Base-by-base conservation (phyloP, 2,113 vertebrate species). In the Steatornis caripensis region DNA sequence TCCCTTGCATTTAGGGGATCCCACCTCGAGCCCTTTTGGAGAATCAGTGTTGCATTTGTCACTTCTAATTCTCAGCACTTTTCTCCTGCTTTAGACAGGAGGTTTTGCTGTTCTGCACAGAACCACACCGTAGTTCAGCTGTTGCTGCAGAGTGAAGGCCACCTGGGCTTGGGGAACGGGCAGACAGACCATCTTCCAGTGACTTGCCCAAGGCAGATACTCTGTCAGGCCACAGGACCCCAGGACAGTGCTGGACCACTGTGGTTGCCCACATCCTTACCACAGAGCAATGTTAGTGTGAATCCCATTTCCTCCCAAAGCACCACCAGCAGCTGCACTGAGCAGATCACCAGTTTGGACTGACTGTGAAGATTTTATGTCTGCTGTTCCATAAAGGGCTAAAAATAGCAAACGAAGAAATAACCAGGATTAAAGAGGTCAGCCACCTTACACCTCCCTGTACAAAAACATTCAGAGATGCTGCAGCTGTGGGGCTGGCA, bases 211-310 rank as follows among this genome's bases (percentile, higher is more conserved):
- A 72, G 71, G 22, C 55, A 88, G 54, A 12, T 30, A 24, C 27
- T 45, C 75, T 22, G 37, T 14, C 29, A 62, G n/a, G 30, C 66
- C 37, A 8, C 1, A 0, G 49, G 30, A 83, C 49, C 22, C 62
- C 65, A 57, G 20, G 6, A 66, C 22, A n/a, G 15, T 4, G 48
- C 53, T 27, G 58, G 46, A 46, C 41, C 53, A 32, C 18, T 0
- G 1, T 10, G 27, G 24, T 5, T 46, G 24, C 61, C 37, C 39
- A 76, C 70, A 26, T 11, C 29, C 66, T 55, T 46, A 37, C 22
- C 43, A 49, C 0, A n/a, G 22, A 30, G 10, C 18, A 66, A 57
- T 7, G 8, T 15, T 15, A 27, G 6, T 3, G 16, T 0, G 0
- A 65, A 86, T 48, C 22, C 37, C n/a, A 32, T 27, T 41, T 23